A percentile compares a stretch with the other conserved stretches of the same genome.
Evolutionary conservation across 1,140 invertebrate genomes (phyloP).

Genomic region (Drosophila tristis): DNA sequence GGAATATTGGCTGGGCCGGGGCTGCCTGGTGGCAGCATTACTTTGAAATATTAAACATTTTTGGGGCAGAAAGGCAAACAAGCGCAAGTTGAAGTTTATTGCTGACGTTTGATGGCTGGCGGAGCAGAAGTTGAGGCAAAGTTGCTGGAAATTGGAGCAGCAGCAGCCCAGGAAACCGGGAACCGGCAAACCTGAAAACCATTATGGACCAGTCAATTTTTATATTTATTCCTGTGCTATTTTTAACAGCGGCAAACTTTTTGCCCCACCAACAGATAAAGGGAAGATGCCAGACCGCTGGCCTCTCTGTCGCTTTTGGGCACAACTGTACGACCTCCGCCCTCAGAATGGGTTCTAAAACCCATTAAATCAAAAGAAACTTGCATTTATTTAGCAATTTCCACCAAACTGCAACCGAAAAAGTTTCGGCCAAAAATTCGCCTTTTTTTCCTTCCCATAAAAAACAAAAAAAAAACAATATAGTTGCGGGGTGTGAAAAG

Average conservation of each 20-base stretch:
- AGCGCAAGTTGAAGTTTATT: constrained; percentile 72
- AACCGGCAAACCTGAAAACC: constrained; percentile 38
- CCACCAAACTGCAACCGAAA: constrained; percentile 43
- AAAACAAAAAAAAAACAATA: constrained; percentile 51
- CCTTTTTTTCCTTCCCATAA: constrained; percentile 3
- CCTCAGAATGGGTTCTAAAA: background rate
- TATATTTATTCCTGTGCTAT: constrained; percentile 29
- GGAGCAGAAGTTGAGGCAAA: constrained; percentile 8
- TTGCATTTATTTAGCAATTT: constrained; percentile 83
- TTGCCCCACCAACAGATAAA: constrained; percentile 35
- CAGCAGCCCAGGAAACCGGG: constrained; percentile 14
- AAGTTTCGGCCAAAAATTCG: constrained; percentile 49
- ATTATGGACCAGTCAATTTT: constrained; percentile 23
- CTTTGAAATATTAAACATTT: constrained; percentile 81
- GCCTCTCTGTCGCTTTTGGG: background rate
- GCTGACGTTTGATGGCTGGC: constrained; percentile 42
- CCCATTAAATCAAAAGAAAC: constrained; percentile 72
- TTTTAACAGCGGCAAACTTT: constrained; percentile 45
- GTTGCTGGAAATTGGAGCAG: constrained; percentile 34
- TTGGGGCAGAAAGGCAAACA: constrained; percentile 49
- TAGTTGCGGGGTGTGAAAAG: constrained; percentile 46
- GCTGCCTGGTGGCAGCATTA: constrained; percentile 47
- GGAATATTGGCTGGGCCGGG: constrained; percentile 23
- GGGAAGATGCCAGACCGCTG: background rate
- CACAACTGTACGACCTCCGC: constrained; percentile 38